A percentile compares a stretch with the other conserved stretches of the same genome.
Evolutionary conservation across 2,888 invertebrate species (phyloP).

Genomic region (Julus scanicus): DNA sequence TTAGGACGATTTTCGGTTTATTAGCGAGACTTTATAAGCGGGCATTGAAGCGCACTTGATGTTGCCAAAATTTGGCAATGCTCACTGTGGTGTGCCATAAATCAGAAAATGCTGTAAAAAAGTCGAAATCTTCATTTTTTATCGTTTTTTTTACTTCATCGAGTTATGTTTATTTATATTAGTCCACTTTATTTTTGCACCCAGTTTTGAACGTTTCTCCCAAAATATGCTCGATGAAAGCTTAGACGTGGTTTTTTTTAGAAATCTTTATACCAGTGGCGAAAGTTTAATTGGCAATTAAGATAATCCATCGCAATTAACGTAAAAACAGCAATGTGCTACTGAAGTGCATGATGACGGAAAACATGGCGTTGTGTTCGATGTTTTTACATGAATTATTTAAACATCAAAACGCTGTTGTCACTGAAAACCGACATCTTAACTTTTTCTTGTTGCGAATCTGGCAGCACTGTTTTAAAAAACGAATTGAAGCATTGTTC

Average conservation of each 20-base stretch:
- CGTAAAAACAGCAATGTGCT: background rate
- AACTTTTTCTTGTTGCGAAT: no score
- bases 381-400: background rate
- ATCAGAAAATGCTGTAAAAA: background rate
- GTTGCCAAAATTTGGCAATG: constrained; percentile 3
- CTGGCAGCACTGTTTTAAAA: no score
- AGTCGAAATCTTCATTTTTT: constrained; percentile 7
- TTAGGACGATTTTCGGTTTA: constrained; percentile 18
- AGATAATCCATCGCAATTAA: background rate
- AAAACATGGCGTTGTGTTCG: background rate
- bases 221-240: no score
- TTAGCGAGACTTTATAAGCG: background rate
- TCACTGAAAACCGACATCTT: no score
- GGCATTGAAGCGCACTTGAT: background rate
- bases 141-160: background rate
- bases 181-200: background rate
- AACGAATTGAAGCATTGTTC: no score
- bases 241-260: background rate
- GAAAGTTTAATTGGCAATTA: background rate
- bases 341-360: background rate
- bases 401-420: no score
- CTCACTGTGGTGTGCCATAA: background rate
- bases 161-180: background rate
- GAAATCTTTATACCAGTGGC: constrained; percentile 26
- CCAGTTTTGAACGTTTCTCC: background rate